Percentiles rank a stretch among this genome's conserved stretches.
phyloP scores from a whole-genome alignment of 2,797 vertebrate species.

The Antennarius maculatus region DNA sequence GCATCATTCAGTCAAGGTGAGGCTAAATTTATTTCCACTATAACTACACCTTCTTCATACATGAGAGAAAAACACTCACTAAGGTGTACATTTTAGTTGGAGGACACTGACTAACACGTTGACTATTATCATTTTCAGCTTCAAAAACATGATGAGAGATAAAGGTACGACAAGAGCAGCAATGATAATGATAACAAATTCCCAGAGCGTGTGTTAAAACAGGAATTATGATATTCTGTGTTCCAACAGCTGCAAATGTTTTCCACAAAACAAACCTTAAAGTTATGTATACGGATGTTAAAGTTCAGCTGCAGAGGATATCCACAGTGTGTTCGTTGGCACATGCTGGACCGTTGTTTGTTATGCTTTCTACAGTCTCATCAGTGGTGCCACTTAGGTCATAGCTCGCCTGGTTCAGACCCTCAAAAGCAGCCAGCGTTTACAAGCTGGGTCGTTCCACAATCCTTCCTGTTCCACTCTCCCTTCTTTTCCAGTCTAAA shows the following conservation, averaged over 20 bases:
- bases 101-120: too few species aligned
- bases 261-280: conserved; percentile 51
- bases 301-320: conserved; percentile 58
- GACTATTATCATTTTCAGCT: background rate
- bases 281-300: conserved; percentile 45
- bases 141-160: too few species aligned
- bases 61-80: too few species aligned
- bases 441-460: conserved; percentile 60
- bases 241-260: conserved; percentile 24
- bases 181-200: background rate
- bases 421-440: conserved; percentile 54
- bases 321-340: conserved; percentile 61
- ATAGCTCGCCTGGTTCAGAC: conserved; percentile 46
- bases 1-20: too few species aligned
- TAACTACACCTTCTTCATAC: too few species aligned
- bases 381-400: conserved; percentile 74
- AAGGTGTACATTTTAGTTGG: background rate
- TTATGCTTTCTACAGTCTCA: conserved; percentile 72
- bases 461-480: conserved; percentile 77
- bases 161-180: too few species aligned
- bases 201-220: conserved; percentile 5
- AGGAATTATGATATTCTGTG: conserved; percentile 29
- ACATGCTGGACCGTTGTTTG: conserved; percentile 53
- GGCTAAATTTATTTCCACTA: too few species aligned
- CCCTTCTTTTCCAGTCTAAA: conserved; percentile 73